phyloP scores from a whole-genome alignment of 2,888 invertebrate genomes.

The Athetis lepigone region DNA sequence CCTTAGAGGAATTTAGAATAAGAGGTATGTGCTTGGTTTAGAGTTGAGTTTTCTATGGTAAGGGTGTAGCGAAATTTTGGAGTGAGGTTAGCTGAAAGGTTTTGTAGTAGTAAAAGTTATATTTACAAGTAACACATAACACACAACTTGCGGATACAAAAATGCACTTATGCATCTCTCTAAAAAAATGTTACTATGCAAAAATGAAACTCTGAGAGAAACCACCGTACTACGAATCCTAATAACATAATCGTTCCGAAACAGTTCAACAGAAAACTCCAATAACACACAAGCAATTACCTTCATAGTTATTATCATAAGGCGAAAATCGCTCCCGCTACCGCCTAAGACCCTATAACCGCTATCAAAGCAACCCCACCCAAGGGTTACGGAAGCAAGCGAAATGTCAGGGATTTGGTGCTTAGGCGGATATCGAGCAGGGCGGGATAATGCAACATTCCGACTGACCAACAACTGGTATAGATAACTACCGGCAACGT shows the following conservation, averaged over 20 bases:
- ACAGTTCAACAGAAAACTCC: too few relatives aligned
- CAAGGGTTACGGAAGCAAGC: constrained; percentile 77
- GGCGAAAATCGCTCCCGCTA: constrained; percentile 14
- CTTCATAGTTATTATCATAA: not conserved
- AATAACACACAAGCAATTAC: too few relatives aligned
- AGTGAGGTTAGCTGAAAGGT: constrained; percentile 2
- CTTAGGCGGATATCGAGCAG: constrained; percentile 69
- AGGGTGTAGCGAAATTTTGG: not conserved
- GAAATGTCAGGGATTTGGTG: constrained; percentile 85
- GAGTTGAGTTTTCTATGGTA: constrained; percentile 32
- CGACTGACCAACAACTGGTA: constrained; percentile 27
- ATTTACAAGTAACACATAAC: too few relatives aligned
- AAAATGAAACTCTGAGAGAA: too few relatives aligned
- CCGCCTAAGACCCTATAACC: constrained; percentile 26
- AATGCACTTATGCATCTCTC: too few relatives aligned
- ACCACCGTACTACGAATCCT: too few relatives aligned
- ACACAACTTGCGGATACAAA: too few relatives aligned
- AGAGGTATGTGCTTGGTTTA: constrained; percentile 29
- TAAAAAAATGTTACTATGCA: too few relatives aligned
- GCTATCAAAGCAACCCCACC: constrained; percentile 47
- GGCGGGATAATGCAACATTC: constrained; percentile 62
- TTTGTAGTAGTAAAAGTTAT: constrained; percentile 29
- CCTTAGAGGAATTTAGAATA: constrained; percentile 39
- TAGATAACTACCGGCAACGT: constrained; percentile 11
- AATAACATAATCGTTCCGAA: too few relatives aligned